Evolutionary conservation across 2,888 invertebrate genomes (phyloP).

Genomic region (Epinotia ramella): DNA sequence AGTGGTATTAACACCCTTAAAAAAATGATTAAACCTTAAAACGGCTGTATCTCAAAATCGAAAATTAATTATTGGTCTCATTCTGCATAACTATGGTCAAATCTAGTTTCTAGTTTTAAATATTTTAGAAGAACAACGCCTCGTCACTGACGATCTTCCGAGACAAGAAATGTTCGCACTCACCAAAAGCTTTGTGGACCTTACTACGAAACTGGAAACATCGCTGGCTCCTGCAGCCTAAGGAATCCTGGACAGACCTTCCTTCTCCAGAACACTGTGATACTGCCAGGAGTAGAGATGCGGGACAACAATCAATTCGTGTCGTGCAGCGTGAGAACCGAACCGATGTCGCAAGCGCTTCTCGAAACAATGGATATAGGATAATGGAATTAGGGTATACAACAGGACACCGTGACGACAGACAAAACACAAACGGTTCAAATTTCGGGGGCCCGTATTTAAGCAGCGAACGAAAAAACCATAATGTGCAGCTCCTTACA

Average conservation of each 20-base stretch:
- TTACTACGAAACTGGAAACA: conserved; percentile 33
- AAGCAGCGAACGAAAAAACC: too few species aligned
- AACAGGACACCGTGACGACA: conserved; percentile 27
- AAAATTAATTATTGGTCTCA: too few species aligned
- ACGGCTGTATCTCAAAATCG: too few species aligned
- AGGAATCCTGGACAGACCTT: conserved; percentile 26
- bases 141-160: conserved; percentile 25
- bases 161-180: conserved; percentile 18
- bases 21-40: too few species aligned
- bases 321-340: conserved; percentile 36
- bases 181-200: conserved; percentile 30
- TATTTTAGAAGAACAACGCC: conserved; percentile 27
- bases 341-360: conserved; percentile 30
- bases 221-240: conserved; percentile 30
- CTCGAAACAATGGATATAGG: conserved; percentile 8
- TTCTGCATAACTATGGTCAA: too few species aligned
- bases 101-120: too few species aligned
- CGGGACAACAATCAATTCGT: conserved; percentile 23
- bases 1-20: too few species aligned
- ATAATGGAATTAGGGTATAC: conserved; percentile 1
- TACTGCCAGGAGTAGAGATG: conserved; percentile 33
- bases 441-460: conserved; percentile 39
- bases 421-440: conserved; percentile 30
- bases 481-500: too few species aligned
- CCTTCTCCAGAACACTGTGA: conserved; percentile 29